Evolutionary conservation across 1,140 invertebrate genomes (phyloP).

Genomic region (Psilanteris sp.): DNA sequence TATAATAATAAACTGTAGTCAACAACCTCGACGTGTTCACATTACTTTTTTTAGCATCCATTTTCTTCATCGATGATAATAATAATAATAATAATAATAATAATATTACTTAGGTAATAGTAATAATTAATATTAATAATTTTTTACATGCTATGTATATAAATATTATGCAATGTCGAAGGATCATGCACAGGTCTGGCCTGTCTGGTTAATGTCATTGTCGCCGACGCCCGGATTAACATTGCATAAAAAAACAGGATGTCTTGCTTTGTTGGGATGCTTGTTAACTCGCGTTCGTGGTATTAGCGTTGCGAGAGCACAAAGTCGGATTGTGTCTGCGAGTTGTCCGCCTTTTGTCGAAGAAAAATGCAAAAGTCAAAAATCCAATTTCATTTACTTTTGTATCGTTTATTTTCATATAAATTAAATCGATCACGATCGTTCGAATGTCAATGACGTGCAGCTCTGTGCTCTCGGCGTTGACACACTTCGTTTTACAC

Average conservation of each 20-base stretch:
- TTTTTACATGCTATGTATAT: slow-evolving; percentile 81
- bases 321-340: slow-evolving; percentile 31
- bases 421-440: slow-evolving; percentile 40
- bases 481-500: slow-evolving; percentile 71
- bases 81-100: slow-evolving; percentile 56
- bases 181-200: slow-evolving; percentile 48
- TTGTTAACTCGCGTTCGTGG: slow-evolving; percentile 41
- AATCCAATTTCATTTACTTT: slow-evolving; percentile 29
- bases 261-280: slow-evolving; percentile 30
- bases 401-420: slow-evolving; percentile 20
- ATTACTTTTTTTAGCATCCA: slow-evolving; percentile 59
- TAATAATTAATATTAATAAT: slow-evolving; percentile 76
- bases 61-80: slow-evolving; percentile 42
- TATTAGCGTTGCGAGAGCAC: slow-evolving; percentile 61
- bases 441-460: slow-evolving; percentile 57
- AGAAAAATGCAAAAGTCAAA: slow-evolving; percentile 35
- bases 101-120: too few species aligned
- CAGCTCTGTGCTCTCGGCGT: slow-evolving; percentile 68
- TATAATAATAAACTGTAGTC: slow-evolving; percentile 72
- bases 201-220: slow-evolving; percentile 11
- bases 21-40: slow-evolving; percentile 76
- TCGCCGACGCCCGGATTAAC: slow-evolving; percentile 14
- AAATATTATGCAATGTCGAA: slow-evolving; percentile 80
- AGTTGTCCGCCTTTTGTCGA: not conserved
- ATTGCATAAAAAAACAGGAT: slow-evolving; percentile 53